A percentile compares a stretch with the other conserved stretches of the same genome.
phyloP scores from a whole-genome alignment of 2,888 invertebrate genomes.

The Allolobophora icterica region DNA sequence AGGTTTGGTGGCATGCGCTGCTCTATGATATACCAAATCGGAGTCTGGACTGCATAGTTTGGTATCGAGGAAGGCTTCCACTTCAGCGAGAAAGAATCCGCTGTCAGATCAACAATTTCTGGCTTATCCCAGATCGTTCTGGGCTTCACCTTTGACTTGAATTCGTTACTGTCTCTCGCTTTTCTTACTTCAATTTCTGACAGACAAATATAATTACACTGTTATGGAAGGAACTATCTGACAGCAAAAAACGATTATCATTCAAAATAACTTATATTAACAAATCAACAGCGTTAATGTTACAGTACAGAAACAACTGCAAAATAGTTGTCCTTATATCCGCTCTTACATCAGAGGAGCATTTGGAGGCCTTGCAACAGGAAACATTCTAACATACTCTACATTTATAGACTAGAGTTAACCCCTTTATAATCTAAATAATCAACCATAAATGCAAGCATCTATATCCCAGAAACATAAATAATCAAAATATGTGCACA shows the following conservation, averaged over 20 bases:
- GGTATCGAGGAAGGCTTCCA: constrained; percentile 93
- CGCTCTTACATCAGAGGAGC: background rate
- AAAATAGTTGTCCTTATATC: background rate
- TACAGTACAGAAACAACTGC: background rate
- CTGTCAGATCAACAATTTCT: constrained; percentile 89
- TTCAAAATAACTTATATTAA: background rate
- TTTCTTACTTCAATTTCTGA: constrained; percentile 42
- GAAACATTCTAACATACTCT: background rate
- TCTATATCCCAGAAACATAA: background rate
- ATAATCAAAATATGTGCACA: background rate
- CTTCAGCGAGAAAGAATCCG: constrained; percentile 83
- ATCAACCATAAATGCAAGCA: background rate
- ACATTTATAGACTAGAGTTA: background rate
- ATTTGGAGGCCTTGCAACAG: background rate
- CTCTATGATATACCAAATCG: constrained; percentile 87
- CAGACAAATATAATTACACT: background rate
- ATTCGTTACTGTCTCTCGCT: constrained; percentile 37
- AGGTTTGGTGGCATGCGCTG: constrained; percentile 70
- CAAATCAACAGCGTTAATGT: background rate
- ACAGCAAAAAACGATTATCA: background rate
- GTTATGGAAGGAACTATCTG: background rate
- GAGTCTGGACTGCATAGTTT: constrained; percentile 77
- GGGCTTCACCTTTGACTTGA: constrained; percentile 49
- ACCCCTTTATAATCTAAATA: too few species aligned
- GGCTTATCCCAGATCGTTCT: constrained; percentile 76